phyloP scores from a whole-genome alignment of 2,113 vertebrate species.

The Gopherus evgoodei region DNA sequence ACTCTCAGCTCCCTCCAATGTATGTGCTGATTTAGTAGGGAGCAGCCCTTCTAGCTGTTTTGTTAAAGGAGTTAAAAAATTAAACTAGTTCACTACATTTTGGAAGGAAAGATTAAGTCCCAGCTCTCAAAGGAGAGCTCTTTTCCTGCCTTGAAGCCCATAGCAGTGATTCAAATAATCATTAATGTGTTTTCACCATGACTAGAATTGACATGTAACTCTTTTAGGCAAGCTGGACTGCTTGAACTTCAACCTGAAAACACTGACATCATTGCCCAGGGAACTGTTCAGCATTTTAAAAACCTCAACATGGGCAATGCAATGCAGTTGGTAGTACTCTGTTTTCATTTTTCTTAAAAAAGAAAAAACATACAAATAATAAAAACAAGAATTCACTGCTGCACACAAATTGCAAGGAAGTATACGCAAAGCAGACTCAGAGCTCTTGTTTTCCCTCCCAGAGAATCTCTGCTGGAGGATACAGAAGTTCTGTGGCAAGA shows the following conservation, averaged over 20 bases:
- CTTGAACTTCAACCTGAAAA: neutral
- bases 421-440: neutral
- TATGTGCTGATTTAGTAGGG: neutral
- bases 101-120: neutral
- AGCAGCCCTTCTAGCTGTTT: neutral
- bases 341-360: neutral
- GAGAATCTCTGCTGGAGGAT: neutral
- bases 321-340: neutral
- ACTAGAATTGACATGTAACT: neutral
- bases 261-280: too few relatives aligned
- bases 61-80: neutral
- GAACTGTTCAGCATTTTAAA: neutral
- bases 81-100: neutral
- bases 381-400: neutral
- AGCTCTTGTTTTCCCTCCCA: neutral
- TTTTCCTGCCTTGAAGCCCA: neutral
- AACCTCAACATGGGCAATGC: neutral
- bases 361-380: neutral
- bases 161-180: neutral
- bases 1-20: neutral
- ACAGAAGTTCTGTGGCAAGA: neutral
- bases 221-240: accelerated
- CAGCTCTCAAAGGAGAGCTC: neutral
- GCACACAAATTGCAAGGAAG: neutral
- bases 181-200: neutral